Evolutionary conservation across 53 echinoderm and acorn worm species (phyloP).

Genomic region (Crossaster papposus): DNA sequence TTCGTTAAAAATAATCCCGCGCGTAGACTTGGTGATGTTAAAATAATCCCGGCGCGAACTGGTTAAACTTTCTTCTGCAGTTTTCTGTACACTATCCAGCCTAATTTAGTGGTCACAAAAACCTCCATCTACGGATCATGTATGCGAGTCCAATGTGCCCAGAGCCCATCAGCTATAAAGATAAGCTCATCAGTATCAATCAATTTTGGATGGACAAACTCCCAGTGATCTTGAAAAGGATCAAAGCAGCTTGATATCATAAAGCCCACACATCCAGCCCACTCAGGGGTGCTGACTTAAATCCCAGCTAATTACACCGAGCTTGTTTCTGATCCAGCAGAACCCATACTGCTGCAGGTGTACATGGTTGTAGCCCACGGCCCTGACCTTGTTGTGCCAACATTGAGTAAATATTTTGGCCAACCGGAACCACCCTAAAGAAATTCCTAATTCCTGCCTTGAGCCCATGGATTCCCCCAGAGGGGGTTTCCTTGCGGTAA

Average conservation of each 20-base stretch:
- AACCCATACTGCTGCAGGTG: slow-evolving; percentile 3
- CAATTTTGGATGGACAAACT: not conserved
- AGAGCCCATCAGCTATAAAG: too few species aligned
- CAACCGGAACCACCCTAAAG: not conserved
- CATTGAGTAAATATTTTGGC: slow-evolving; percentile 9
- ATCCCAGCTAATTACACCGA: too few species aligned
- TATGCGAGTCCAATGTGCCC: too few species aligned
- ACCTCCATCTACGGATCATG: too few species aligned
- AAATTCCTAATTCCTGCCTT: not conserved
- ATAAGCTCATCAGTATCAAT: too few species aligned
- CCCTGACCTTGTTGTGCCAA: slow-evolving; percentile 9
- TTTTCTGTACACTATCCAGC: too few species aligned
- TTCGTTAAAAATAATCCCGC: too few species aligned
- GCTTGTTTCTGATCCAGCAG: not conserved
- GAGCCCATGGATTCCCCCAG: slow-evolving; percentile 18
- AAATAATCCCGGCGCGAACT: too few species aligned
- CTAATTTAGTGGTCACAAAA: too few species aligned
- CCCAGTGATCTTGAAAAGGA: not conserved
- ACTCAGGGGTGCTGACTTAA: not conserved
- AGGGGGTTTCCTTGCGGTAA: not conserved
- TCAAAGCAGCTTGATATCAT: not conserved
- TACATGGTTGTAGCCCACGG: not conserved
- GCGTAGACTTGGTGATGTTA: too few species aligned
- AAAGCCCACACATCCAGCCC: slow-evolving; percentile 10
- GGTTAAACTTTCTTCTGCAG: too few species aligned